Percentiles rank a stretch among this genome's conserved stretches.
phyloP scores from a whole-genome alignment of 1,140 invertebrate species.

The Glomeris maerens region DNA sequence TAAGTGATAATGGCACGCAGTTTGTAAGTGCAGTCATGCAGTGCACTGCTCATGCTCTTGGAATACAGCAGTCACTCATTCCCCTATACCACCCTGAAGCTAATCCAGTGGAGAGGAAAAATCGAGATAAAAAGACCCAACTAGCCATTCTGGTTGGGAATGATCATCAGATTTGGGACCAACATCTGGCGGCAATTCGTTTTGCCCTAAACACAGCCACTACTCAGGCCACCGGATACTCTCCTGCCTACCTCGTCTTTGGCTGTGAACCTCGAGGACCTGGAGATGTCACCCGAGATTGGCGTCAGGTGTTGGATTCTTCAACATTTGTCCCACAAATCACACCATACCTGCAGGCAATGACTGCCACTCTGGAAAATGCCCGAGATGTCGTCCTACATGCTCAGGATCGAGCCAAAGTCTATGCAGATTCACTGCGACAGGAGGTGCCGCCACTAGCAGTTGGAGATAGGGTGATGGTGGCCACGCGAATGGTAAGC shows the following conservation, averaged over 20 bases:
- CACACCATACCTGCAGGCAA: too few species aligned
- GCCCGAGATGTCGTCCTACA: too few species aligned
- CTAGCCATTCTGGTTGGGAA: not conserved
- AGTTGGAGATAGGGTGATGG: too few species aligned
- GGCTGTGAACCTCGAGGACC: not conserved
- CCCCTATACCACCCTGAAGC: constrained; percentile 6
- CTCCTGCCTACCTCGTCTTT: not conserved
- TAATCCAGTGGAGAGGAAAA: constrained; percentile 10
- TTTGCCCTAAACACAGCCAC: not conserved
- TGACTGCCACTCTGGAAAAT: too few species aligned
- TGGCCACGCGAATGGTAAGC: too few species aligned
- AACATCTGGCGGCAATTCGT: not conserved
- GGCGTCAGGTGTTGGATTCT: too few species aligned
- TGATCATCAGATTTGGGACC: not conserved
- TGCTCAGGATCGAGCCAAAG: too few species aligned
- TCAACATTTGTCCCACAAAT: too few species aligned
- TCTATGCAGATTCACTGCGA: too few species aligned
- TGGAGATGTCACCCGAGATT: too few species aligned
- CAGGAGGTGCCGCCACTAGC: too few species aligned
- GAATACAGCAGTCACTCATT: not conserved
- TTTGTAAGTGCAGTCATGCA: constrained; percentile 3
- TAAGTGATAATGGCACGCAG: constrained; percentile 11
- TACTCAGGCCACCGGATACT: not conserved
- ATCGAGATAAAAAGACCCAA: constrained; percentile 4
- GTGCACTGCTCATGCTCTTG: not conserved